A percentile compares a stretch with the other conserved stretches of the same genome.
Conservation (phyloP, 2,797 vertebrate genomes). For the Schizothorax lantsangensis region DNA sequence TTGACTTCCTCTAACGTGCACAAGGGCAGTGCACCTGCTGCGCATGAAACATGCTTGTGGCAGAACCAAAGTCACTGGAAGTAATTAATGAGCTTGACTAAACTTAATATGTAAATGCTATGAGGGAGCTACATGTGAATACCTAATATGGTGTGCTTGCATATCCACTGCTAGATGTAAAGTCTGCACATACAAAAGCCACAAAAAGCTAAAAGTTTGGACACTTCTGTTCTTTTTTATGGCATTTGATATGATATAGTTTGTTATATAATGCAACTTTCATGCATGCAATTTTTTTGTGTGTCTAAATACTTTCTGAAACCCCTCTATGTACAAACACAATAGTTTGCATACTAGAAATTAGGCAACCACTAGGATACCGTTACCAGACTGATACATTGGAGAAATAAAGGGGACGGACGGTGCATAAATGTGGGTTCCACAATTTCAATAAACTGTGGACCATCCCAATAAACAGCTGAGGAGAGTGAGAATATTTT, state of each 20-base stretch:
- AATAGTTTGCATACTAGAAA: constrained; percentile 11
- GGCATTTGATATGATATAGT: not conserved
- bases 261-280: not conserved
- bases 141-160: not conserved
- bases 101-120: constrained; percentile 42
- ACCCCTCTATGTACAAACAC: not conserved
- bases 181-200: not conserved
- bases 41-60: constrained; percentile 41
- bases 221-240: not conserved
- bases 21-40: constrained; percentile 49
- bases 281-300: not conserved
- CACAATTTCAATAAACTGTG: constrained; percentile 58
- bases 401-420: constrained; percentile 38
- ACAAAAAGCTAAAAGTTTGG: not conserved
- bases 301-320: not conserved
- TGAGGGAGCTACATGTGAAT: constrained; percentile 17
- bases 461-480: constrained; percentile 59
- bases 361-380: not conserved
- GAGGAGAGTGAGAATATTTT: constrained; percentile 59
- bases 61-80: constrained; percentile 32
- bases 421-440: constrained; percentile 31
- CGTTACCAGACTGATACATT: not conserved
- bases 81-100: constrained; percentile 39
- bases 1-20: constrained; percentile 44
- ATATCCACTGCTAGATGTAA: not conserved